Evolutionary conservation across 2,888 invertebrate genomes (phyloP), one percentile per base, ranked within the genome.

Genomic region (Cheiracanthium punctorium): DNA sequence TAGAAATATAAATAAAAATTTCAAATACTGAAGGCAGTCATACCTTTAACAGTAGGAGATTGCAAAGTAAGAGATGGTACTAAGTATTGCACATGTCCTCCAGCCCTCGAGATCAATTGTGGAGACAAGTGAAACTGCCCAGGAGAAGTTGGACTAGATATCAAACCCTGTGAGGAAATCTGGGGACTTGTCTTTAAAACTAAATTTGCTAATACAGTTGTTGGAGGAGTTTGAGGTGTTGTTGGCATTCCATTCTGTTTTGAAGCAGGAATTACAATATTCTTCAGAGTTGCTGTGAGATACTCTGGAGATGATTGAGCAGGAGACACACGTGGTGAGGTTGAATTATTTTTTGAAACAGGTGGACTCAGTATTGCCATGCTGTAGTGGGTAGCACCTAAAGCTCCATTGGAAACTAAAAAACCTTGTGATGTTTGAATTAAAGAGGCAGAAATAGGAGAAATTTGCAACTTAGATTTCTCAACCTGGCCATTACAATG

Each of bases 361-460:
- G 86, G 76, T 14, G 86, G 86, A 65, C 81, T 87, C 17, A 87
- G 17, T 33, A 87, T 87, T 12, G 86, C 81, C 85, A 79, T 85
- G 32, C 79, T 85, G 30, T 80, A 80, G 30, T 79, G 85, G 0
- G 81, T 81, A 4, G 67, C 74, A 17, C 69, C 65, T 20, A 86
- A 52, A 29, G 86, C 58, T 20, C 86, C 81, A 30, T 87, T 87
- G 24, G 86, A 87, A n/a, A 87, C 86, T 1, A 87, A 41, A 48
- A 87, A 74, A 7, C 74, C 81, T 58, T 87, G 86, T 1, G 86
- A 81, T 32, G 86, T 87, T 58, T 87, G 86, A 24, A 87, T 67
- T 14, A 87, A 64, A 12, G 86, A 81, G 10, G 80, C 86, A 24
- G 86, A 86, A 43, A 80, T 71, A 4, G 86, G 86, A 5, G 86